These are phyloP conservation scores for Nothobranchius furzeri DNA, from an alignment of 2,113 vertebrate genomes.

Conservation along the genomic window DNA sequence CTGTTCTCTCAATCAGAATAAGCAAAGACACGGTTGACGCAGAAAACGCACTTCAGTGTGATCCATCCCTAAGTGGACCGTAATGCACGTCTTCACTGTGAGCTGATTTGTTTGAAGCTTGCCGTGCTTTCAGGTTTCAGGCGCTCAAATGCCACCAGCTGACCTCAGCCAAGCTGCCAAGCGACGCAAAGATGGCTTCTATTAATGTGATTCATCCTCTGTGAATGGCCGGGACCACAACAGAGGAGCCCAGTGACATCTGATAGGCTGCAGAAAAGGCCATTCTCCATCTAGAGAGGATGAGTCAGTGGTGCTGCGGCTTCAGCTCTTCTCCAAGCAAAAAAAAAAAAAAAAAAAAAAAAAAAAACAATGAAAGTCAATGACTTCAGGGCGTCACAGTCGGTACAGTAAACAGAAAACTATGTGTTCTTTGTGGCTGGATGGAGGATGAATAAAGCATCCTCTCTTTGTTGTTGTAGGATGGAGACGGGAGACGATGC, in stretches of 20 bases:
- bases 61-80: neutral
- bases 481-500: conserved; percentile 18
- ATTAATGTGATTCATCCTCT: conserved; percentile 72
- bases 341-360: conserved; percentile 15
- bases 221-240: conserved; percentile 70
- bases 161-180: conserved; percentile 51
- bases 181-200: conserved; percentile 60
- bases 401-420: conserved; percentile 51
- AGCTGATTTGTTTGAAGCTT: conserved; percentile 48
- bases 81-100: conserved; percentile 22
- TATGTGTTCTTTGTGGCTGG: conserved; percentile 34
- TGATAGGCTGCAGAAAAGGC: conserved; percentile 69
- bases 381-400: conserved; percentile 45
- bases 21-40: conserved; percentile 8
- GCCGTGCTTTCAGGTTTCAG: conserved; percentile 39
- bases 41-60: neutral
- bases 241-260: conserved; percentile 64
- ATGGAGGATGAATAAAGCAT: conserved; percentile 6
- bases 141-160: conserved; percentile 59
- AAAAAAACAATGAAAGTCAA: conserved; percentile 50
- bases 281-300: conserved; percentile 57
- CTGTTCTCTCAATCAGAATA: conserved; percentile 6
- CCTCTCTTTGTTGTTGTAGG: conserved; percentile 40
- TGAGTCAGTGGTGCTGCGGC: conserved; percentile 60
- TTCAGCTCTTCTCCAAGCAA: conserved; percentile 54